Percentiles rank a stretch among this genome's conserved stretches.
phyloP scores from a whole-genome alignment of 2,888 invertebrate genomes.

The Melinopterus prodromus region DNA sequence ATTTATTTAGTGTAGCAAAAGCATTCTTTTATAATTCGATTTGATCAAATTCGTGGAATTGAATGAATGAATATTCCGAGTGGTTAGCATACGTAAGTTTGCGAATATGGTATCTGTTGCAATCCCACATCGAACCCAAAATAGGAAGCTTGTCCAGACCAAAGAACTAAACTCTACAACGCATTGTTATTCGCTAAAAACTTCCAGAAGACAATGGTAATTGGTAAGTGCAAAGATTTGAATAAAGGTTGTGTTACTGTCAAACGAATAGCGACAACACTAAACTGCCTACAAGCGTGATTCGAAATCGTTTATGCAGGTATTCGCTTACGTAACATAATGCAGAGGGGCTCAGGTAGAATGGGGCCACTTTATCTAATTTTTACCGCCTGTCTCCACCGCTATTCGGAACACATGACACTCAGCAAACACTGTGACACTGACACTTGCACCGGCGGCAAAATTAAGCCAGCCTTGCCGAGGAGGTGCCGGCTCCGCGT shows the following conservation, averaged over 20 bases:
- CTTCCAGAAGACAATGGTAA: not conserved
- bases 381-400: not conserved
- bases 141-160: not conserved
- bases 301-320: not conserved
- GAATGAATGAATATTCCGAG: not conserved
- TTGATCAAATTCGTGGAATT: not conserved
- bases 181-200: not conserved
- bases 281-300: not conserved
- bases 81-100: not conserved
- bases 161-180: not conserved
- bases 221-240: not conserved
- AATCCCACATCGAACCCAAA: not conserved
- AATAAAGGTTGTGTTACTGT: not conserved
- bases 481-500: not conserved
- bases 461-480: not conserved
- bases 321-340: not conserved
- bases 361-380: constrained; percentile 4
- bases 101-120: not conserved
- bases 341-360: not conserved
- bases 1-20: no score
- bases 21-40: not conserved
- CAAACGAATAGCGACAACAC: not conserved
- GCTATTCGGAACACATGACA: not conserved
- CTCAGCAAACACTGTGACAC: not conserved
- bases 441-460: constrained; percentile 7